Base-by-base conservation (phyloP, 2,888 invertebrate genomes). In the Eupithecia subfuscata region DNA sequence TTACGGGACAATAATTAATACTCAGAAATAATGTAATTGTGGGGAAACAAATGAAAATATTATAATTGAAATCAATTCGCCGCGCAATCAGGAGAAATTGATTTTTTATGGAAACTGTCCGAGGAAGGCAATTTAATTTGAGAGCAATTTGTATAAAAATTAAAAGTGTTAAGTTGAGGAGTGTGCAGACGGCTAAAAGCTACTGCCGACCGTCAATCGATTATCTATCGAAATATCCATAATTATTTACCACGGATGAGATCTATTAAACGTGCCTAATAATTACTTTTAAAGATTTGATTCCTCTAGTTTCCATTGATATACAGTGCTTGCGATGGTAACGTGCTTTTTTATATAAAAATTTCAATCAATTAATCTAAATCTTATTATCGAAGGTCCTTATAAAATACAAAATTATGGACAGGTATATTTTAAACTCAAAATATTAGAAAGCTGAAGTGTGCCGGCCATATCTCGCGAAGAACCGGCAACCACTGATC, bases 121-220 rank as follows among this genome's bases (percentile, higher is more conserved):
- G 68, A 67, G 70, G 14, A 43, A 25, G 80, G 73, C 78, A 78
- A 79, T 84, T 84, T 78, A 77, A 86, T 86, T 86, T 85, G 82
- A 81, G 71, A 85, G 82, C 84, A 85, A 85, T 85, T 86, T 86
- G 86, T 85, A 82, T 83, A 84, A 84, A 85, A 85, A 84, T 84
- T 86, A 67, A 84, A 84, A 84, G 74, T 72, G 73, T 74, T 70
- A 72, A 65, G 48, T 74, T 60, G 12, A 60, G 60, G 56, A 73
- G 64, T 70, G 64, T n/a, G 52, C 16, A 64, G 16, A 64, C 34
- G 64, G 64, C 34, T 34, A 2, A 1, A 2, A 18, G 64, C 16
- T 64, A 25, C 14, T 60, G 60, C 60, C 22, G 56, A 12, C n/a
- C 22, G 12, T 56, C 22, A 56, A 11, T 12, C 56, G 22, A 4